These are phyloP conservation scores for Sebastes matsubarae DNA, from an alignment of 2,797 vertebrate species.

Conservation along the genomic window DNA sequence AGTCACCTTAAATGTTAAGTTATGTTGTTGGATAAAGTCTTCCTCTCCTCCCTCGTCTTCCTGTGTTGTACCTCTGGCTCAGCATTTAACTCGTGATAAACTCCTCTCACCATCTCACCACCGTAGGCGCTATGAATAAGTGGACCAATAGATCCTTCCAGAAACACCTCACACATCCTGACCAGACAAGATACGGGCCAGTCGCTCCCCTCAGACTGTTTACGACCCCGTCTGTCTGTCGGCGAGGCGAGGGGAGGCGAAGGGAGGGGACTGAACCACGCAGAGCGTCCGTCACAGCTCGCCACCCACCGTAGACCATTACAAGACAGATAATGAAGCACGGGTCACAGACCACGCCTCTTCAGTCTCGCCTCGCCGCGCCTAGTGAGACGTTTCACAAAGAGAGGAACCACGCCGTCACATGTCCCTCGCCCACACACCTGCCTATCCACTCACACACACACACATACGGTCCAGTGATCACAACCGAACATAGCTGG, in stretches of 20 bases:
- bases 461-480: not conserved
- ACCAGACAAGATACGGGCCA: constrained; percentile 13
- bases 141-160: constrained; percentile 1
- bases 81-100: not conserved
- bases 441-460: not conserved
- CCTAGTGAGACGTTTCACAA: constrained; percentile 32
- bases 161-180: constrained; percentile 8
- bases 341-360: constrained; percentile 58
- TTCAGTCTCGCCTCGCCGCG: constrained; percentile 12
- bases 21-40: not conserved
- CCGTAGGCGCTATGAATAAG: not conserved
- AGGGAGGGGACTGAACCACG: not conserved
- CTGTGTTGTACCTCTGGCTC: not conserved
- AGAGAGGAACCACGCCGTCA: not conserved
- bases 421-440: not conserved
- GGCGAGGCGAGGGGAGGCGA: not conserved
- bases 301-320: constrained; percentile 8
- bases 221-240: constrained; percentile 29
- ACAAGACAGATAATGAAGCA: constrained; percentile 59
- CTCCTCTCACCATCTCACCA: not conserved
- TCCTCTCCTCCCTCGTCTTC: not conserved
- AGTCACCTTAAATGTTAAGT: not conserved
- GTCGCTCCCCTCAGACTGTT: constrained; percentile 7
- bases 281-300: constrained; percentile 56
- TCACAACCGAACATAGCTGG: constrained; percentile 20